Base-by-base conservation (phyloP, 2,113 vertebrate genomes). In the Morphnarchus princeps region DNA sequence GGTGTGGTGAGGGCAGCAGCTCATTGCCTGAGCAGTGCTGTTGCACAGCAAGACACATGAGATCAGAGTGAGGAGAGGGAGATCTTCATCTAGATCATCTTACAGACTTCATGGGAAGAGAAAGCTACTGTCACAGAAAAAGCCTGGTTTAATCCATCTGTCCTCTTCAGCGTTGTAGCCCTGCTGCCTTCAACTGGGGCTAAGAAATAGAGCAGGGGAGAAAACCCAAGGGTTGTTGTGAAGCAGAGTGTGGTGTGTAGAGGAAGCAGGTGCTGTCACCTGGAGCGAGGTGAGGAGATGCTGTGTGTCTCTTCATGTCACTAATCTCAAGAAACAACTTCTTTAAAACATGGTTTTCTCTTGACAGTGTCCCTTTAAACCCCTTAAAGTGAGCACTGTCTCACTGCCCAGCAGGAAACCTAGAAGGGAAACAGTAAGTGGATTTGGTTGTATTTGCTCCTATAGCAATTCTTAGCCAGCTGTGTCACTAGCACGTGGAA, bases 401-500 rank as follows among this genome's bases (percentile, higher is more conserved):
- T 98, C 97, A 83, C 96, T 98, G 95, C 94, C 97, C 97, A 98
- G 95, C 98, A 98, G 97, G 97, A 98, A 98, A 78, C 96, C 97
- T 97, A 98, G 96, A 96, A 98, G 91, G 96, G 97, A 96, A 97
- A 98, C 97, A 96, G 98, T 98, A 98, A 98, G 98, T 98, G 97
- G 94, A 78, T 90, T 83, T 1, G 38, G 94, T 78, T 96, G 70
- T 81, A 14, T 74, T 25, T 47, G 93, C 92, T 91, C 47, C 28
- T 3, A 32, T 4, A 17, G 82, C 84, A 74, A 2, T 65, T 85
- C 18, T 25, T 19, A 72, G 96, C 73, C 88, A 74, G 61, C 13
- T 7, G 80, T 34, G 40, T 70, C 89, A 73, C 84, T 55, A 79
- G 63, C 90, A 80, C 24, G 9, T 89, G 96, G 84, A 74, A 38